Evolutionary conservation across 2,797 vertebrate species (phyloP), one percentile per base, ranked within the genome.

Genomic region (Sternotherus odoratus): DNA sequence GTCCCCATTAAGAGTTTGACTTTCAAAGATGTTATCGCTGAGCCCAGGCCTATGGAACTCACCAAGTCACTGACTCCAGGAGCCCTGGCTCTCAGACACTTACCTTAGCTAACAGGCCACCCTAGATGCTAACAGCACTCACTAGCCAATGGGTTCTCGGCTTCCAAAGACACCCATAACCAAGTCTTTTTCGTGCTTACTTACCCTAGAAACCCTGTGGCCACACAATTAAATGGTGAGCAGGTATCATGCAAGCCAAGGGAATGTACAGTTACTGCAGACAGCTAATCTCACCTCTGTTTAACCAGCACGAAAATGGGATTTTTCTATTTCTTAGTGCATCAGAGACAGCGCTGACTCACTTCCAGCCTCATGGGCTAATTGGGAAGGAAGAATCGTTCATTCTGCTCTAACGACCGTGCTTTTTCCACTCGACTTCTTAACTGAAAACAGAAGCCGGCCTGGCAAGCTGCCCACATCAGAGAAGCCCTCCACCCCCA

Each of bases 291-390:
- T 8, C 2, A 43, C 49, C 26, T 1, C 54, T 36, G n/a, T 66
- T 66, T 24, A 66, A 12, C 12, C 43, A 1, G 16, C 26, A 28
- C 3, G 12, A 28, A 21, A 2, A 3, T 1, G 2, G 53, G 11
- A 28, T 24, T 75, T 39, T 3, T 50, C 36, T 33, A 4, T 9
- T 23, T 30, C 30, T 11, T 69, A 50, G 90, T 43, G 1, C 3
- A 2, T n/a, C 9, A 15, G 15, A 2, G 16, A 10, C n/a, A 63
- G 23, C 12, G 7, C 16, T 0, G 17, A 39, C 60, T 63, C 5
- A 1, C 12, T 33, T 63, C 81, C 4, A 46, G 43, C 43, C 72
- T 46, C 72, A 28, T 4, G 26, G 72, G 72, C 72, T 36, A 23
- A 36, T 36, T 36, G n/a, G 11, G 19, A 36, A 36, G n/a, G 19